Base-by-base conservation (phyloP, 2,888 invertebrate species). In the Nephrocerus scutellatus region DNA sequence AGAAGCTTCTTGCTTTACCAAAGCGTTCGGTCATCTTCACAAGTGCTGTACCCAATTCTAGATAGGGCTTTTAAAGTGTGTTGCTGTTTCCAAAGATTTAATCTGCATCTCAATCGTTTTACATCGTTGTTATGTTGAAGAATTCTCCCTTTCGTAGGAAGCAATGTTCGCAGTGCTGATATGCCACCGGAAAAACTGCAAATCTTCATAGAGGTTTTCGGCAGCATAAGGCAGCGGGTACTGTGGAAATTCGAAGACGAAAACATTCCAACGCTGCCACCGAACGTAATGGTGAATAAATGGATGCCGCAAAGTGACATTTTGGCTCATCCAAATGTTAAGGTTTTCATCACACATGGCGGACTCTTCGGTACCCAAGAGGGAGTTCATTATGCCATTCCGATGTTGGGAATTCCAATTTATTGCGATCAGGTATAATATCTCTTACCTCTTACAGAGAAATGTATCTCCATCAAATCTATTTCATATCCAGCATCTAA, bases 271-370 rank as follows among this genome's bases (percentile, higher is more conserved):
- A 49, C 66, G 34, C 36, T 70, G 43, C 67, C 72, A 0, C 36
- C 47, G 10, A 72, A 72, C 51, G 59, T 76, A 1, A 63, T 70
- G 54, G 47, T 72, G 8, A 59, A 62, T n/a, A 67, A 70, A 24
- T 76, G 74, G 74, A 48, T 74, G 39, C 74, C 75, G 0, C 75
- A 75, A 51, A 61, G 63, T 29, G 73, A 73, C 48, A 66, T 75
- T 12, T 42, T 68, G 54, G 70, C 66, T 4, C 72, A 72, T 55
- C 63, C 55, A 1, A 68, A 71, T 44, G 51, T 70, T 2, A 68
- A 66, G 42, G 55, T 67, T 0, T 72, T 72, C 43, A 70, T 72
- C 15, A 66, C 70, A 0, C 72, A 72, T 39, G 72, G 71, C 6
- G 68, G 67, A 1, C 49, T 66, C 0, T 58, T 71, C 24, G 68